Percentiles rank a stretch among this genome's conserved stretches.
phyloP scores from a whole-genome alignment of 2,888 invertebrate species.

The Drosophila maculinotata region DNA sequence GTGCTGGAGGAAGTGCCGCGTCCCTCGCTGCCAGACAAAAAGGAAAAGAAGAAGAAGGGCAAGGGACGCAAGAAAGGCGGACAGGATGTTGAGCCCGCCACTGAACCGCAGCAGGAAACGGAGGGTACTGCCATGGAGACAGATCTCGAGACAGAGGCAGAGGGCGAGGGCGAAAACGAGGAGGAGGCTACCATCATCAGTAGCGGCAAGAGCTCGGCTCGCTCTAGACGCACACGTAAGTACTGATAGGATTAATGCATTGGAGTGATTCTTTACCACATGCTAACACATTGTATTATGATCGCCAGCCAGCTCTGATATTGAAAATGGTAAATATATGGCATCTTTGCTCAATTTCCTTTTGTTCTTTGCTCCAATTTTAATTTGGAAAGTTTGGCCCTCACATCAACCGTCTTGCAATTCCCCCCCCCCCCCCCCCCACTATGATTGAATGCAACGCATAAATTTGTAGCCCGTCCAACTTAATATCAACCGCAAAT shows the following conservation, averaged over 20 bases:
- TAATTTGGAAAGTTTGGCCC: constrained; percentile 71
- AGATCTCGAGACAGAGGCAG: constrained; percentile 60
- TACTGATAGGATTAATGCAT: constrained; percentile 13
- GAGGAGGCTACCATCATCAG: constrained; percentile 65
- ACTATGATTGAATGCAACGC: constrained; percentile 48
- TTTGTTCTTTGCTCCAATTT: constrained; percentile 51
- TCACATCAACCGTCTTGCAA: constrained; percentile 13
- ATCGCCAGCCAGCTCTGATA: constrained; percentile 82
- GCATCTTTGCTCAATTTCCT: constrained; percentile 30
- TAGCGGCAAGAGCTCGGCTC: constrained; percentile 74
- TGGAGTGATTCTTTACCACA: constrained; percentile 1
- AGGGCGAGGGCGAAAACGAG: constrained; percentile 63
- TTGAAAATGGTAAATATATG: constrained; percentile 83
- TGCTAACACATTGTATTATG: constrained; percentile 24
- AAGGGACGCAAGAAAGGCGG: constrained; percentile 61
- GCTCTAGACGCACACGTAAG: constrained; percentile 67
- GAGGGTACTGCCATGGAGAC: constrained; percentile 47
- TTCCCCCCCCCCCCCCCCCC: constrained; percentile 14
- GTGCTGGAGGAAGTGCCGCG: constrained; percentile 87
- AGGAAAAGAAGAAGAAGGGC: constrained; percentile 75
- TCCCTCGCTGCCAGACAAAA: constrained; percentile 84
- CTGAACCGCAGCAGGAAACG: constrained; percentile 9
- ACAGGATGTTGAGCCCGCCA: constrained; percentile 46
- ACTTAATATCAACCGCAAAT: constrained; percentile 76
- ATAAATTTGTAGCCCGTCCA: constrained; percentile 73